A percentile compares a stretch with the other conserved stretches of the same genome.
Conservation (phyloP, 2,888 invertebrate species). For the Megalurothrips usitatus region DNA sequence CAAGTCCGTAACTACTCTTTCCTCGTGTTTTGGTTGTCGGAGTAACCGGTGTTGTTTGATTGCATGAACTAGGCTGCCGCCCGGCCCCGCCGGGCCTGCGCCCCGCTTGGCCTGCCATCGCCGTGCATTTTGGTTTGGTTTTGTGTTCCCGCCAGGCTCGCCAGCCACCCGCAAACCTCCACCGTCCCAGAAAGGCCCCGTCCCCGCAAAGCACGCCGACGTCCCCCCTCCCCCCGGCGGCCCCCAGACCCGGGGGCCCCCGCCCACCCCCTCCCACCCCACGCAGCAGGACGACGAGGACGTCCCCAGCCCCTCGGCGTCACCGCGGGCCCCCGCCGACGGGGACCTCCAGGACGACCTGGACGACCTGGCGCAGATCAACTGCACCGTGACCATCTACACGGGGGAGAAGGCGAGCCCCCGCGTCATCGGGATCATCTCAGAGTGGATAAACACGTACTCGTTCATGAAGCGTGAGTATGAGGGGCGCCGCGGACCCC, state of each 20-base stretch:
- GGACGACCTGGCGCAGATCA: constrained; percentile 43
- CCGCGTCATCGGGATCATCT: constrained; percentile 59
- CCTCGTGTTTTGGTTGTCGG: too few species aligned
- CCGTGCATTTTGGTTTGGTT: constrained; percentile 5
- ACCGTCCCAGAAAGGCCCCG: background rate
- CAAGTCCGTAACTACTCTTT: too few species aligned
- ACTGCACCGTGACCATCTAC: constrained; percentile 53
- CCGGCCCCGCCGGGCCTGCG: too few species aligned
- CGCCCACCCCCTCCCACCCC: constrained; percentile 30
- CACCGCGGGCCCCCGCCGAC: constrained; percentile 42
- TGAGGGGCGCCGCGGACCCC: background rate
- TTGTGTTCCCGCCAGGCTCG: background rate
- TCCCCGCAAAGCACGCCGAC: background rate
- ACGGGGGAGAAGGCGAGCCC: constrained; percentile 48
- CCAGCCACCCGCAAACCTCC: background rate
- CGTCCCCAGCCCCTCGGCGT: constrained; percentile 34
- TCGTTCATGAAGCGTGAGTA: constrained; percentile 66
- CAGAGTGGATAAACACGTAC: constrained; percentile 66
- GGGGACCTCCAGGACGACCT: constrained; percentile 47
- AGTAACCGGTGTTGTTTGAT: too few species aligned
- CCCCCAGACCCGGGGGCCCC: constrained; percentile 15
- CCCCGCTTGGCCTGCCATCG: too few species aligned
- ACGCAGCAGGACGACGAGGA: constrained; percentile 7
- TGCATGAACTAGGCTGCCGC: too few species aligned
- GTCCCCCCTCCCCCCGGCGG: background rate